phyloP scores from a whole-genome alignment of 2,888 invertebrate species.

The Cephalotes varians region DNA sequence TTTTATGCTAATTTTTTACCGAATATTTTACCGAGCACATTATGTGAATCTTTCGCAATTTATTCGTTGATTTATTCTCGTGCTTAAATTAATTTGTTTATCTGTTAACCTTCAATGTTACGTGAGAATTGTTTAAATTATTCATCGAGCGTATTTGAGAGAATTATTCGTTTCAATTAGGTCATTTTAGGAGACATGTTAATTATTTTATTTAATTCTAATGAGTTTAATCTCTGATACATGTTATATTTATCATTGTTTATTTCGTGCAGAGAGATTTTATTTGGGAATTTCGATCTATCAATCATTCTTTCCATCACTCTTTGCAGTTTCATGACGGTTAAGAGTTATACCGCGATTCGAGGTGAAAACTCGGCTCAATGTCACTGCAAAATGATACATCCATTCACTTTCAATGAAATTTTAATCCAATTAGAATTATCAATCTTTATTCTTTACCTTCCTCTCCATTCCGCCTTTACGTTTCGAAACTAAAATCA shows the following conservation, averaged over 20 bases:
- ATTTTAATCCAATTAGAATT: slow-evolving; percentile 73
- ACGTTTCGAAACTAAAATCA: slow-evolving; percentile 63
- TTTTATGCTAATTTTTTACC: slow-evolving; percentile 7
- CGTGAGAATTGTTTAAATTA: slow-evolving; percentile 17
- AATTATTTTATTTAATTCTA: slow-evolving; percentile 19
- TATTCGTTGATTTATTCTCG: slow-evolving; percentile 28
- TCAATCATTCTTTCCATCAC: slow-evolving; percentile 11
- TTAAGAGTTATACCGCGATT: slow-evolving; percentile 18
- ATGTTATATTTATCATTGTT: slow-evolving; percentile 1
- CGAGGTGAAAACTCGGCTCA: neutral
- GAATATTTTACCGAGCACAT: neutral
- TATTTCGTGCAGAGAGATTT: neutral
- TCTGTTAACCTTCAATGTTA: neutral
- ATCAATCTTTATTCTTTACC: slow-evolving; percentile 55
- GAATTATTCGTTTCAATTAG: slow-evolving; percentile 11
- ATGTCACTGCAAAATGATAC: slow-evolving; percentile 1
- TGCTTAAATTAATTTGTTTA: neutral
- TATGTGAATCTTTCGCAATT: neutral
- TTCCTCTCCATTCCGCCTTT: neutral
- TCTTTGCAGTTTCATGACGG: neutral
- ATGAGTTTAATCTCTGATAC: slow-evolving; percentile 1
- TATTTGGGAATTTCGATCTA: slow-evolving; percentile 6
- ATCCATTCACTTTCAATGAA: slow-evolving; percentile 59
- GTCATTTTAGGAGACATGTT: slow-evolving; percentile 13
- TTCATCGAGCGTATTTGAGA: neutral